Conservation (phyloP, 1,140 invertebrate genomes). For the Papilio xuthus region DNA sequence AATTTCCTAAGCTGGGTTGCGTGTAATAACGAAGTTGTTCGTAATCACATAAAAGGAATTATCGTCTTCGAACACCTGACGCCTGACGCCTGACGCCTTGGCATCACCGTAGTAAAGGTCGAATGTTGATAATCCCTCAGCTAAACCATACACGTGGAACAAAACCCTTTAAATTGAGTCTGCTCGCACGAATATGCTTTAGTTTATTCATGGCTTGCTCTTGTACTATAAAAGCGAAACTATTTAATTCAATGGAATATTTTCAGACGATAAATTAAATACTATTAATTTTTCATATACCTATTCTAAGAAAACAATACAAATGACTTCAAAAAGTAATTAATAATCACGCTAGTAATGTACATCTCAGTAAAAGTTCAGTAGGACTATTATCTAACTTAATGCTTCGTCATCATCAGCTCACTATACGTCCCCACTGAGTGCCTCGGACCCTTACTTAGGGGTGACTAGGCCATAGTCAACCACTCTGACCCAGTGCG, state of each 20-base stretch:
- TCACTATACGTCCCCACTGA: no score
- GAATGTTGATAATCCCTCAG: not conserved
- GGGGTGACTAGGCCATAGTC: no score
- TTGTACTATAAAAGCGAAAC: not conserved
- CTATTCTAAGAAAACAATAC: no score
- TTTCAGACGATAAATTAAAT: not conserved
- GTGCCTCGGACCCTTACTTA: no score
- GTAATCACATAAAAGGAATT: conserved; percentile 11
- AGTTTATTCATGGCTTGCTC: not conserved
- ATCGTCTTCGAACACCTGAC: conserved; percentile 16
- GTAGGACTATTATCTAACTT: no score
- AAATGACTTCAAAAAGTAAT: no score
- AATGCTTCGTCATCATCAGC: no score
- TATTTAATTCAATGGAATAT: not conserved
- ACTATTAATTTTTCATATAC: no score
- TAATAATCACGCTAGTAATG: no score
- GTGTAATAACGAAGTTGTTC: not conserved
- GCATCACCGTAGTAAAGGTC: not conserved
- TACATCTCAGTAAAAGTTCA: no score
- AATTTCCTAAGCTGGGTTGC: not conserved
- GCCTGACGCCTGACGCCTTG: not conserved
- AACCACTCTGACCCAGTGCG: no score
- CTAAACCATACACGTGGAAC: not conserved
- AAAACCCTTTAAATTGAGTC: conserved; percentile 15
- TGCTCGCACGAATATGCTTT: not conserved